Base-by-base conservation (phyloP, 2,797 vertebrate genomes). In the Micropoecilia bifurca region DNA sequence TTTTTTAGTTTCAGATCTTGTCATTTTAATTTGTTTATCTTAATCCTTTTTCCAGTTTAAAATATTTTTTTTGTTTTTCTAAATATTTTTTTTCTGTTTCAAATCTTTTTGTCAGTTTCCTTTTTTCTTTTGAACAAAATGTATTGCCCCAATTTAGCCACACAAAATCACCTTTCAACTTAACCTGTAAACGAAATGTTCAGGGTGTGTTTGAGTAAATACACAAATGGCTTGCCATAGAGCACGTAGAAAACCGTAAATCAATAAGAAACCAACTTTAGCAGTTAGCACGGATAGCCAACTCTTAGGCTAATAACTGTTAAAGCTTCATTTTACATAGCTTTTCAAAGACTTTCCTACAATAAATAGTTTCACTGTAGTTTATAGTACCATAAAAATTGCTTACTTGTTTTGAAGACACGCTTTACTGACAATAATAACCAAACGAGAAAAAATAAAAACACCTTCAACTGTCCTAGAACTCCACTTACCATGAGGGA, bases 401-500 rank as follows among this genome's bases (percentile, higher is more conserved):
- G 2, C 3, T 6, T 1, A 1, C 6, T 2, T 30, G 43, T 0
- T 16, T 9, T 55, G 28, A 8, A 4, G 0, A 3, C 12, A 2
- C 28, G 39, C 18, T n/a, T 3, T 33, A 6, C 0, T 55, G 66
- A 36, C 14, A 30, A 20, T 9, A 12, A 75, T 76, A 80, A 28
- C 1, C 3, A 30, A 3, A 22, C 33, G 14, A 66, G 47, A 6
- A 53, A 76, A 73, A 50, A 7, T 7, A 18, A 22, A 0, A 1
- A 14, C 36, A 53, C 55, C 4, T 71, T 69, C 46, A 47, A 41
- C 50, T 3, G 4, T 33, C 59, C 2, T 0, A 22, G 20, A 82
- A 96, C 94, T 92, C 85, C 93, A 91, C 81, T 83, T 93, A 94
- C 96, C 95, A 81, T 2, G 6, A 80, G 25, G 3, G 0, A 8